Base-by-base conservation (phyloP, 2,113 vertebrate genomes). In the Cricetomys ansorgei region DNA sequence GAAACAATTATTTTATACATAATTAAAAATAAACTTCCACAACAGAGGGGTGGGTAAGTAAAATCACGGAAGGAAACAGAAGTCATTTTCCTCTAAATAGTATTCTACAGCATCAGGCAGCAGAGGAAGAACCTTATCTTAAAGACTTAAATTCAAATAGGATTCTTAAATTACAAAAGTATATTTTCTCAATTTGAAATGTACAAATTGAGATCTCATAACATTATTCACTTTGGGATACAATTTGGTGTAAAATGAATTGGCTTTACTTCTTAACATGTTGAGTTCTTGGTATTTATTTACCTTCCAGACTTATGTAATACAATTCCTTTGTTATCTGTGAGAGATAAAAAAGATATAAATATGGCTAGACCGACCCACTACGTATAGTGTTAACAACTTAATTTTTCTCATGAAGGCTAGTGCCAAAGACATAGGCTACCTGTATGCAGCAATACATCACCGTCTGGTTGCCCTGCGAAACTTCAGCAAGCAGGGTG, bases 391-490 rank as follows among this genome's bases (percentile, higher is more conserved):
- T 95, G 48, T 77, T 84, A 91, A 94, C 69, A 80, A 90, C 31
- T 48, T 91, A 62, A 77, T 92, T 94, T 97, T 29, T 81, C 9
- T 95, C 76, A 37, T 81, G n/a, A 87, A 99, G 98, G 99, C 98
- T 84, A 98, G 98, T 76, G 98, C 98, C 69, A 99, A 99, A 97
- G 99, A 99, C 73, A 97, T 95, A 8, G 98, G 97, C 5, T 97
- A 97, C 62, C 97, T 99, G 19, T 98, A 98, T 19, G 95, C 98
- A 92, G 99, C 99, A 62, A 99, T 99, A 87, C 99, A 99, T 88
- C 99, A 99, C 92, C 99, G 99, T 5, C 98, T 99, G 3, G 97
- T 99, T 72, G 99, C 99, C 27, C 86, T 99, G 93, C 88, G 97
- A 89, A 98, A 96, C 94, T 97, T 96, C 83, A 23, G 67, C 79